phyloP scores from a whole-genome alignment of 1,140 invertebrate genomes.

The Temnothorax curvispinosus region DNA sequence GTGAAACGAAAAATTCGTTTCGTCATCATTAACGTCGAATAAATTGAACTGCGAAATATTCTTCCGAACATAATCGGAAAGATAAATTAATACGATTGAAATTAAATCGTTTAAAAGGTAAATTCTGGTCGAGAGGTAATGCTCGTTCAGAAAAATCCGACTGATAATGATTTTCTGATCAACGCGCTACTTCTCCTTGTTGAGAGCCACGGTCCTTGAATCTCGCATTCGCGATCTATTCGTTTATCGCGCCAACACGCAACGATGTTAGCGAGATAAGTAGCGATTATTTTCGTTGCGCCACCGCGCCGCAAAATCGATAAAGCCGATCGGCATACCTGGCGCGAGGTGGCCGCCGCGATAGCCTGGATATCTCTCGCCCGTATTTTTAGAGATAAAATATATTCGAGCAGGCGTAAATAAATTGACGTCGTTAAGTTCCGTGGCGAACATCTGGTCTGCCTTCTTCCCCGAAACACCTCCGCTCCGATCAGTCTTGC shows the following conservation, averaged over 20 bases:
- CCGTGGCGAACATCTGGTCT: constrained; percentile 12
- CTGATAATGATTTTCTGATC: constrained; percentile 10
- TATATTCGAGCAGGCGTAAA: neutral
- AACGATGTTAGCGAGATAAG: neutral
- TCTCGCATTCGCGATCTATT: neutral
- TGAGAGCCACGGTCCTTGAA: neutral
- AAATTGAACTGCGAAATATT: neutral
- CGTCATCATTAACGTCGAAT: neutral
- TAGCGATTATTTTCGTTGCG: neutral
- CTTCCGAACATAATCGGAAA: neutral
- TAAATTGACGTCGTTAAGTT: neutral
- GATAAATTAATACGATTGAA: neutral
- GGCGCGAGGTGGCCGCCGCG: neutral
- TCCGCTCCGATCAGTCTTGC: neutral
- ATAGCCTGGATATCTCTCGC: neutral
- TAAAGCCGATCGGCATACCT: constrained; percentile 22
- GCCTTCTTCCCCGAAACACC: neutral
- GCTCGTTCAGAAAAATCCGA: neutral
- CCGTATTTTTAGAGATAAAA: constrained; percentile 6
- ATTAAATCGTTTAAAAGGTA: neutral
- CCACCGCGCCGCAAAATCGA: constrained; percentile 14
- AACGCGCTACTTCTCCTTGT: neutral
- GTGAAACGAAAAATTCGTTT: neutral
- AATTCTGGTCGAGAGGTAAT: neutral
- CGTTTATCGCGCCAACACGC: neutral